A percentile compares a stretch with the other conserved stretches of the same genome.
phyloP scores from a whole-genome alignment of 2,113 vertebrate species.

The Neopipo cinnamomea region DNA sequence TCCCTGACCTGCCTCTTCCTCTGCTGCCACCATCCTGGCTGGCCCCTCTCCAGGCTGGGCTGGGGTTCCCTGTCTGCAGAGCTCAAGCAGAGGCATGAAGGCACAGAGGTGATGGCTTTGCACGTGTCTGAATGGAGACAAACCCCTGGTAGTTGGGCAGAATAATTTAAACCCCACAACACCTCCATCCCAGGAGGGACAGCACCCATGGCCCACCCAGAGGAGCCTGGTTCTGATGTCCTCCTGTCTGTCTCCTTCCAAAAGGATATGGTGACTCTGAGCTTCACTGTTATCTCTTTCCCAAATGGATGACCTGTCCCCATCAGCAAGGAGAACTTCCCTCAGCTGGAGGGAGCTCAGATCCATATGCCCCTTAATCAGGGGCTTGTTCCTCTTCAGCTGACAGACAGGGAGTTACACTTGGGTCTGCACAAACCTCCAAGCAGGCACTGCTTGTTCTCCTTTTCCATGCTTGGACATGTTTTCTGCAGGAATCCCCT shows the following conservation, averaged over 20 bases:
- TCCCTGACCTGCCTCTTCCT: neutral
- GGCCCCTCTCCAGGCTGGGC: neutral
- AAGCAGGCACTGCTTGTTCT: neutral
- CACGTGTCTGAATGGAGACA: neutral
- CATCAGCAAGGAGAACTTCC: neutral
- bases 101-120: neutral
- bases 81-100: neutral
- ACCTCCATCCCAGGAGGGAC: neutral
- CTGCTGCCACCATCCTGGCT: neutral
- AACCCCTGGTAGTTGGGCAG: neutral
- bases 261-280: neutral
- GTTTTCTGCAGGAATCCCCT: neutral
- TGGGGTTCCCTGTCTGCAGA: neutral
- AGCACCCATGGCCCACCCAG: fast-evolving
- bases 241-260: neutral
- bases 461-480: neutral
- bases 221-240: neutral
- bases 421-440: neutral
- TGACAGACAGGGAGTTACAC: neutral
- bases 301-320: neutral
- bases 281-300: neutral
- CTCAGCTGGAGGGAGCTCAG: neutral
- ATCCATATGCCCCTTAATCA: neutral
- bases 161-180: neutral
- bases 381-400: neutral